Evolutionary conservation across 2,888 invertebrate genomes (phyloP), one percentile per base, ranked within the genome.

Genomic region (Rhagonycha fulva): DNA sequence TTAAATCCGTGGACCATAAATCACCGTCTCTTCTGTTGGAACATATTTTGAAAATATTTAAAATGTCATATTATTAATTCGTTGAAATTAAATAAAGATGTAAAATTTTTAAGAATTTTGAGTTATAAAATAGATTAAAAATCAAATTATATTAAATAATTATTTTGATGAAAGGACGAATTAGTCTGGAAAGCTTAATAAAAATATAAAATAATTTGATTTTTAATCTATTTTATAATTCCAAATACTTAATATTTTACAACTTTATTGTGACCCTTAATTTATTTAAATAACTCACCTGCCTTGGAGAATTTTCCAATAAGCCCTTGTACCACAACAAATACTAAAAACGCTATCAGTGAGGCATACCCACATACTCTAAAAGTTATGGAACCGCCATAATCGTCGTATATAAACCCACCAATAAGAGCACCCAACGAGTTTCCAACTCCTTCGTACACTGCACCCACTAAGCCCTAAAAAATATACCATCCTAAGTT

Each of bases 391-490:
- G 32, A 1, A n/a, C 32, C 32, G 12, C 32, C 12, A 47, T 47
- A 47, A 0, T 85, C 83, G 12, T 90, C 88, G 83, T 94, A 93
- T 47, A 95, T 85, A 7, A 91, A 85, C 0, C 96, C 96, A n/a
- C 93, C 96, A 70, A 95, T 87, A 11, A 94, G 90, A 84, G 95
- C 95, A 60, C 96, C 96, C 11, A 92, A 85, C 0, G 96, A 93
- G 0, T 95, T 94, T 14, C 96, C 96, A 12, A 96, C 89, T 14
- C 96, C 96, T 89, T 97, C 96, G 85, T 96, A 97, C 67, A 96
- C 89, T 3, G 95, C 96, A n/a, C 96, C 96, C 28, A 96, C 93
- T 62, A 97, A 88, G 71, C 96, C 96, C 93, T 95, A 87, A 47
- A 89, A 89, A 14, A 77, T 74, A 72, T 61, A 47, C 32, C 28